Conservation (phyloP, 2,888 invertebrate genomes). For the Biston betularia region DNA sequence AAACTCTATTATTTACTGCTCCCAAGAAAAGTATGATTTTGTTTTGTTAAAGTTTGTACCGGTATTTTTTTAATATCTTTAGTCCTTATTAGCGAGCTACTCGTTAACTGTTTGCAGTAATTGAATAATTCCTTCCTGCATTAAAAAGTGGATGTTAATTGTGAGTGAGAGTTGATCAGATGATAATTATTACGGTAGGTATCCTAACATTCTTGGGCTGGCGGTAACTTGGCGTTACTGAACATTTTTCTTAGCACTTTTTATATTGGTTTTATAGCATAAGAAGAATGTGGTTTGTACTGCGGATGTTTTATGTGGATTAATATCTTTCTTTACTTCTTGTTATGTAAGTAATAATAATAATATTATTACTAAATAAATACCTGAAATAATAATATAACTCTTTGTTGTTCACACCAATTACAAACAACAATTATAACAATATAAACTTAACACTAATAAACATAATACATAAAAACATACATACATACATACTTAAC, state of each 20-base stretch:
- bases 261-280: slow-evolving; percentile 6
- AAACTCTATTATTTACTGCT: no score
- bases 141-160: slow-evolving; percentile 67
- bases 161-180: slow-evolving; percentile 72
- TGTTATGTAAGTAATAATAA: no score
- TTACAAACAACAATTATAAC: no score
- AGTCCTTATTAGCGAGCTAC: neutral
- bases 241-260: slow-evolving; percentile 2
- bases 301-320: slow-evolving; percentile 22
- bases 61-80: slow-evolving; percentile 1
- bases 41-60: slow-evolving; percentile 1
- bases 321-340: slow-evolving; percentile 19
- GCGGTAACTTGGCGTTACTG: slow-evolving; percentile 36
- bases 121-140: slow-evolving; percentile 70
- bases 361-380: no score
- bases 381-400: no score
- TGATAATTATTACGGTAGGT: slow-evolving; percentile 45
- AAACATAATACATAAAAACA: no score
- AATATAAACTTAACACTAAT: no score
- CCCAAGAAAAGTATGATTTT: neutral
- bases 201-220: slow-evolving; percentile 47
- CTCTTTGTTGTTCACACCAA: no score
- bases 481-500: no score
- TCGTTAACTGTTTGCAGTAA: slow-evolving; percentile 40
- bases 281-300: slow-evolving; percentile 13